Percentiles rank a stretch among this genome's conserved stretches.
Conservation (phyloP, 2,888 invertebrate genomes). For the Poecilus cupreus region DNA sequence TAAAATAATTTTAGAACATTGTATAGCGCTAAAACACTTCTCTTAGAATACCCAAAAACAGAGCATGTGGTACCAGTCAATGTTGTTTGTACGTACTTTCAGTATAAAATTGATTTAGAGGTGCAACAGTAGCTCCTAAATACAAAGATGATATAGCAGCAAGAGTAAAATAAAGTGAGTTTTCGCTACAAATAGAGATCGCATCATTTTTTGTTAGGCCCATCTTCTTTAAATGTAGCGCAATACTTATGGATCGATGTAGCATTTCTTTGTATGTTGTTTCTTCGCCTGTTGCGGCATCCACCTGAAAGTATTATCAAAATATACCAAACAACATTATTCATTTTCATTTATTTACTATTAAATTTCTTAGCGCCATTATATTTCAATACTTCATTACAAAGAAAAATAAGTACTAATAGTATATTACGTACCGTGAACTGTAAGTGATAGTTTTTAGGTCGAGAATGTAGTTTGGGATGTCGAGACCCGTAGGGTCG, state of each 20-base stretch:
- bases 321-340: neutral
- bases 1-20: no score
- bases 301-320: conserved; percentile 70
- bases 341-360: no score
- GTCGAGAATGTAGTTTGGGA: no score
- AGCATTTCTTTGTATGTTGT: conserved; percentile 69
- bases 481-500: no score
- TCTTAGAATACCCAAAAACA: no score
- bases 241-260: neutral
- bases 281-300: conserved; percentile 74
- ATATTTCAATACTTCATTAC: neutral
- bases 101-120: conserved; percentile 76
- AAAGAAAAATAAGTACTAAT: neutral
- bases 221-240: conserved; percentile 68
- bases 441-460: neutral
- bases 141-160: conserved; percentile 74
- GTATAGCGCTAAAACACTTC: no score
- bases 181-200: conserved; percentile 76
- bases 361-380: no score
- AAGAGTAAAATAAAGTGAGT: conserved; percentile 75
- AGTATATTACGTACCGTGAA: no score
- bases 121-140: conserved; percentile 75
- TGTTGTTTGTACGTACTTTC: conserved; percentile 69
- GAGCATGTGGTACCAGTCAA: no score
- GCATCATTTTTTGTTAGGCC: conserved; percentile 75